Percentiles rank a stretch among this genome's conserved stretches.
phyloP scores from a whole-genome alignment of 2,113 vertebrate species.

The Uria lomvia region DNA sequence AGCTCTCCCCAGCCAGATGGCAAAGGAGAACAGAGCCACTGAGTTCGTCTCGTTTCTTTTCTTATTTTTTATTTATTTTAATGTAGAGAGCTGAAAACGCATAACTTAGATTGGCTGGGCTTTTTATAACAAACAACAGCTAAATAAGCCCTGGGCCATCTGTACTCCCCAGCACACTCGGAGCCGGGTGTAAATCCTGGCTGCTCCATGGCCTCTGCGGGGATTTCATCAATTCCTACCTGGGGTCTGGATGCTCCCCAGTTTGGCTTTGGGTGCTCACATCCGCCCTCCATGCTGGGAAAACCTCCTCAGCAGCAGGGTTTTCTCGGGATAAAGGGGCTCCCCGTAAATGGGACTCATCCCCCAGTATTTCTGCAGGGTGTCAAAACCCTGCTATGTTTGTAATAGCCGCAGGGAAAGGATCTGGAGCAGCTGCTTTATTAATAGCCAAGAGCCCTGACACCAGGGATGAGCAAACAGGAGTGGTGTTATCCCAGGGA shows the following conservation, averaged over 20 bases:
- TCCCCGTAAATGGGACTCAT: background rate
- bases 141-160: conserved; percentile 6
- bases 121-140: background rate
- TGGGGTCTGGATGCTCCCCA: background rate
- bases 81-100: background rate
- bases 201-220: background rate
- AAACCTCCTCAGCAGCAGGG: rapidly evolving
- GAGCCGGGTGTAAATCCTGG: background rate
- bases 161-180: rapidly evolving
- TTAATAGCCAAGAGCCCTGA: background rate
- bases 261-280: background rate
- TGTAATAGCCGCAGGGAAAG: background rate
- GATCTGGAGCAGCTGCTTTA: background rate
- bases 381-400: background rate
- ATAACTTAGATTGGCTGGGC: background rate
- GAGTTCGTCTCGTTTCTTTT: background rate
- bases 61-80: background rate
- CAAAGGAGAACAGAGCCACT: background rate
- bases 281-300: rapidly evolving
- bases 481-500: background rate
- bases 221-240: background rate
- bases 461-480: background rate
- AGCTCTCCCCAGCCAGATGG: background rate
- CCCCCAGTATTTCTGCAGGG: background rate
- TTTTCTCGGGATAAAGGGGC: background rate